phyloP scores from a whole-genome alignment of 2,113 vertebrate genomes.

The Burhinus bistriatus region DNA sequence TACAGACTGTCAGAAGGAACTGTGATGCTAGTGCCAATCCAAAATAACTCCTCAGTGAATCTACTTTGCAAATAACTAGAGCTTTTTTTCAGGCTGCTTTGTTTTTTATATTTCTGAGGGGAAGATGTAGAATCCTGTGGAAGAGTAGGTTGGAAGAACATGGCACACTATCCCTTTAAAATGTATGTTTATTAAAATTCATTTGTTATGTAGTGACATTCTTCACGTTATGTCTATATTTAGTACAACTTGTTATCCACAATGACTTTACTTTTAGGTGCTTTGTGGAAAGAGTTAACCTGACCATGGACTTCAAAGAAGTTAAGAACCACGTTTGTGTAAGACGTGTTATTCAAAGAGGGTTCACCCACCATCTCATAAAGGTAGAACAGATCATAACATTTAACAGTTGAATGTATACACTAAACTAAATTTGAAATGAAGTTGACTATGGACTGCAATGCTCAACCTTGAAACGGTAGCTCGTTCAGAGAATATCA shows the following conservation, averaged over 20 bases:
- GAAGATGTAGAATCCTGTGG: background rate
- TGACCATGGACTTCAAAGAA: background rate
- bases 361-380: background rate
- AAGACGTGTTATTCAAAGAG: background rate
- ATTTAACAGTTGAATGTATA: background rate
- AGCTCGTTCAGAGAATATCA: background rate
- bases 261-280: background rate
- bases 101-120: background rate
- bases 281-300: background rate
- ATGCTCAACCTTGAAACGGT: background rate
- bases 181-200: background rate
- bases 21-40: background rate
- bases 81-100: background rate
- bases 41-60: background rate
- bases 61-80: background rate
- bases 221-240: background rate
- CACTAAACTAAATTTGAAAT: background rate
- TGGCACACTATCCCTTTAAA: background rate
- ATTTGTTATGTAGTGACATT: background rate
- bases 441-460: background rate
- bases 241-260: background rate
- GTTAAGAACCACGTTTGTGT: background rate
- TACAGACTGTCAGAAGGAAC: background rate
- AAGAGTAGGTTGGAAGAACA: background rate
- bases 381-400: background rate